Evolutionary conservation across 2,113 vertebrate genomes (phyloP).

Genomic region (Chloropsis cyanopogon): DNA sequence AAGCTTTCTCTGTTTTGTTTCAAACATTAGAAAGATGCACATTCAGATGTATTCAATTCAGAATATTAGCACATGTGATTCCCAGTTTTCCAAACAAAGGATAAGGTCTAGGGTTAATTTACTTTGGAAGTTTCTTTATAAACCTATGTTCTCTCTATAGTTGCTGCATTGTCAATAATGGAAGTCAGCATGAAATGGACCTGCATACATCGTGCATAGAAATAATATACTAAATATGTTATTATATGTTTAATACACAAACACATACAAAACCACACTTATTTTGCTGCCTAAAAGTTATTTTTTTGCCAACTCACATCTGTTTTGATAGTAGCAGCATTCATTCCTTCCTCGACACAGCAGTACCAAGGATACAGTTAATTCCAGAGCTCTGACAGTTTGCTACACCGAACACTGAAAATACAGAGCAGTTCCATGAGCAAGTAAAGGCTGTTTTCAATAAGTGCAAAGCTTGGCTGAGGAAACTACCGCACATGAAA

Average conservation of each 20-base stretch:
- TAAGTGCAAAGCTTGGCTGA: neutral
- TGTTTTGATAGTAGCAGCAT: neutral
- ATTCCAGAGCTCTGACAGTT: neutral
- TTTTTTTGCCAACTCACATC: neutral
- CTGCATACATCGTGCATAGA: fast-evolving
- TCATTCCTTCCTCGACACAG: neutral
- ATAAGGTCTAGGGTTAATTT: neutral
- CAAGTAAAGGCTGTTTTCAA: neutral
- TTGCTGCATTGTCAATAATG: neutral
- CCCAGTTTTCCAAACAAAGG: neutral
- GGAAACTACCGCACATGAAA: neutral
- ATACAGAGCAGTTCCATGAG: neutral
- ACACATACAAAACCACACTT: neutral
- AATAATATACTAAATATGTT: neutral
- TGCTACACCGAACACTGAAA: neutral
- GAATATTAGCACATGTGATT: neutral
- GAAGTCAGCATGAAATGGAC: neutral
- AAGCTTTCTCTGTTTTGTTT: neutral
- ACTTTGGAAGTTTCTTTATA: neutral
- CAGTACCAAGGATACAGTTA: neutral
- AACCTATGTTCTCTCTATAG: fast-evolving
- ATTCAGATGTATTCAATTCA: neutral
- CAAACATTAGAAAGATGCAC: neutral
- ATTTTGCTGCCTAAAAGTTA: neutral
- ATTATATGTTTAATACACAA: neutral